Evolutionary conservation across 2,113 vertebrate species (phyloP).

Genomic region (Cephalophus harveyi): DNA sequence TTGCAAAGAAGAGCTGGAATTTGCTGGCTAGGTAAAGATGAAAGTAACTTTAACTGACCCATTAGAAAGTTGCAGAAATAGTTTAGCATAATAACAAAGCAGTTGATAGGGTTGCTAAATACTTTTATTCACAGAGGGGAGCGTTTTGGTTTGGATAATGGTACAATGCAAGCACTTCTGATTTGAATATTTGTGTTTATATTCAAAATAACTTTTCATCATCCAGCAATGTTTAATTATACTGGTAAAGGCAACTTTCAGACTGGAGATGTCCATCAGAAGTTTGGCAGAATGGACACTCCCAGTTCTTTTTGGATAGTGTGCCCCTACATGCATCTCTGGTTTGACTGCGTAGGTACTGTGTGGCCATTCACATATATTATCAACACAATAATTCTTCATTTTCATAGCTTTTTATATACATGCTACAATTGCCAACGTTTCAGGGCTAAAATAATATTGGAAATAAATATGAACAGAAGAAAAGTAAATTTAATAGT

Average conservation of each 20-base stretch:
- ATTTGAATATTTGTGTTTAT: conserved; percentile 72
- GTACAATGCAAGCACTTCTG: conserved; percentile 45
- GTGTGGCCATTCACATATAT: conserved; percentile 39
- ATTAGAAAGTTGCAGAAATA: conserved; percentile 75
- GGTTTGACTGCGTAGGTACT: conserved; percentile 57
- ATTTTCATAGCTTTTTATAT: conserved; percentile 51
- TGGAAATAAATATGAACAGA: conserved; percentile 56
- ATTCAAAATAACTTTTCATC: conserved; percentile 59
- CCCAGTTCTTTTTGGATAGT: conserved; percentile 13
- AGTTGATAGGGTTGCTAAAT: conserved; percentile 68
- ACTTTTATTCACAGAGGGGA: conserved; percentile 57
- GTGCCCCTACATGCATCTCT: conserved; percentile 41
- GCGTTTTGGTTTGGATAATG: conserved; percentile 53
- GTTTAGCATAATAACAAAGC: conserved; percentile 77
- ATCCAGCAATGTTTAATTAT: conserved; percentile 56
- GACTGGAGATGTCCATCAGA: conserved; percentile 58
- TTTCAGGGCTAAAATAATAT: conserved; percentile 54
- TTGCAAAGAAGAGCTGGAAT: conserved; percentile 74
- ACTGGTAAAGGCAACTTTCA: conserved; percentile 52
- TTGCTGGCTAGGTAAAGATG: conserved; percentile 72
- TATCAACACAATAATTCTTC: background rate
- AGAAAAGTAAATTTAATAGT: conserved; percentile 32
- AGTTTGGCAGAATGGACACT: conserved; percentile 65
- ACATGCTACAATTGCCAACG: background rate
- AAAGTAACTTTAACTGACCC: conserved; percentile 73